A percentile compares a stretch with the other conserved stretches of the same genome.
These are phyloP conservation scores for Spea hammondii DNA, from an alignment of 2,797 vertebrate species.

Conservation along the genomic window DNA sequence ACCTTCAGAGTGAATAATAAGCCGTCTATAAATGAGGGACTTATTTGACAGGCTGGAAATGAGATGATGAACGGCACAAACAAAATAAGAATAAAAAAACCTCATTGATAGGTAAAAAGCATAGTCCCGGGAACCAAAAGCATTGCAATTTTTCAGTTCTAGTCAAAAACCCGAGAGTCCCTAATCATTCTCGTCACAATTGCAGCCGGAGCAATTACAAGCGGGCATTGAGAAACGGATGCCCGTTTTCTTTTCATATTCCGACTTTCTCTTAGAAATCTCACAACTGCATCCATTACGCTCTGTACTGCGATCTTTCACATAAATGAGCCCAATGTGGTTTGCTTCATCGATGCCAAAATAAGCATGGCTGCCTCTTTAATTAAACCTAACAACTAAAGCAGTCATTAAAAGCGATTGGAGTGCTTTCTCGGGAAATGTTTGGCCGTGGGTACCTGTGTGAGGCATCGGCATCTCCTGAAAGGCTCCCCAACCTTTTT, in stretches of 20 bases:
- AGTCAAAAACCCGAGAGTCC: slow-evolving; percentile 20
- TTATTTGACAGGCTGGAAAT: slow-evolving; percentile 27
- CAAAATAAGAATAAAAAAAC: slow-evolving; percentile 20
- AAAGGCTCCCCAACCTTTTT: too few relatives aligned
- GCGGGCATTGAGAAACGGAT: neutral
- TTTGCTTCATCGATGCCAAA: too few relatives aligned
- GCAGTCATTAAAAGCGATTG: neutral
- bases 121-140: slow-evolving; percentile 1
- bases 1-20: slow-evolving; percentile 36
- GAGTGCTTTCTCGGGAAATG: too few relatives aligned
- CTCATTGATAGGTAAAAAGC: slow-evolving; percentile 26
- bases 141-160: slow-evolving; percentile 16
- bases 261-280: too few relatives aligned
- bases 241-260: too few relatives aligned
- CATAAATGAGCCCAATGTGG: too few relatives aligned
- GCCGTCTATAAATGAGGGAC: neutral
- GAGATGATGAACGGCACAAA: slow-evolving; percentile 24
- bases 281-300: too few relatives aligned
- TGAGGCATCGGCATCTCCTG: too few relatives aligned
- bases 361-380: too few relatives aligned
- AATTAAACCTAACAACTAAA: neutral
- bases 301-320: too few relatives aligned
- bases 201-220: neutral
- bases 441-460: too few relatives aligned
- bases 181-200: slow-evolving; percentile 19